Conservation (phyloP, 2,113 vertebrate genomes). For the Orycteropus afer region DNA sequence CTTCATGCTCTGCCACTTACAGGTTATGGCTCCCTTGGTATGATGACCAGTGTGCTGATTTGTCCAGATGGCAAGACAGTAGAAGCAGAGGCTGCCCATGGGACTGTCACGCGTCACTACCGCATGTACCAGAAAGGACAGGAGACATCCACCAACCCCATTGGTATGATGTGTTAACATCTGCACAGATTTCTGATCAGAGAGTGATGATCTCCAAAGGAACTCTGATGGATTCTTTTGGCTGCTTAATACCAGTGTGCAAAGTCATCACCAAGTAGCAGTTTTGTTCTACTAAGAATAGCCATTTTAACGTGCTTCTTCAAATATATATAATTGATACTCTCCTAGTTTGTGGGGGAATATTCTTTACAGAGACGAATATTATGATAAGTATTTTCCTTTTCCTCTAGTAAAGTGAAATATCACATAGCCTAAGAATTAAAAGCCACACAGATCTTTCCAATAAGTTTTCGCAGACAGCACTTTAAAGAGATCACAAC, state of each 20-base stretch:
- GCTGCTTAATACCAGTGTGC: background rate
- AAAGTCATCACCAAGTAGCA: background rate
- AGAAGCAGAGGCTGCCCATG: slow-evolving; percentile 97
- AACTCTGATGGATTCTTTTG: background rate
- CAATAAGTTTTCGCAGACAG: background rate
- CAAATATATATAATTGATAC: background rate
- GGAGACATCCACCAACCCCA: slow-evolving; percentile 98
- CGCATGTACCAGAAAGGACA: slow-evolving; percentile 97
- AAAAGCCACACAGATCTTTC: slow-evolving; percentile 1
- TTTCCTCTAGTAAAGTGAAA: background rate
- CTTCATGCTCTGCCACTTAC: background rate
- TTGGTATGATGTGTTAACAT: slow-evolving; percentile 87
- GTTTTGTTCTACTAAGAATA: background rate
- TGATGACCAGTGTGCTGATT: slow-evolving; percentile 98
- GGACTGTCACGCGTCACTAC: slow-evolving; percentile 97
- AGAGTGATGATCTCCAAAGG: background rate
- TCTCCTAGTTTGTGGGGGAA: background rate
- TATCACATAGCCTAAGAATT: background rate
- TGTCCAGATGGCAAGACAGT: slow-evolving; percentile 98
- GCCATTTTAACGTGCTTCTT: slow-evolving; percentile 4
- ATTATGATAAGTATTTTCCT: background rate
- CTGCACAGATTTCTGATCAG: background rate
- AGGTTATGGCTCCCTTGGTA: slow-evolving; percentile 98
- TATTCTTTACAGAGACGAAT: background rate
- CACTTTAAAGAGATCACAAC: background rate